Percentiles rank a stretch among this genome's conserved stretches.
phyloP scores from a whole-genome alignment of 2,888 invertebrate genomes.

The Chymomyza caudatula region DNA sequence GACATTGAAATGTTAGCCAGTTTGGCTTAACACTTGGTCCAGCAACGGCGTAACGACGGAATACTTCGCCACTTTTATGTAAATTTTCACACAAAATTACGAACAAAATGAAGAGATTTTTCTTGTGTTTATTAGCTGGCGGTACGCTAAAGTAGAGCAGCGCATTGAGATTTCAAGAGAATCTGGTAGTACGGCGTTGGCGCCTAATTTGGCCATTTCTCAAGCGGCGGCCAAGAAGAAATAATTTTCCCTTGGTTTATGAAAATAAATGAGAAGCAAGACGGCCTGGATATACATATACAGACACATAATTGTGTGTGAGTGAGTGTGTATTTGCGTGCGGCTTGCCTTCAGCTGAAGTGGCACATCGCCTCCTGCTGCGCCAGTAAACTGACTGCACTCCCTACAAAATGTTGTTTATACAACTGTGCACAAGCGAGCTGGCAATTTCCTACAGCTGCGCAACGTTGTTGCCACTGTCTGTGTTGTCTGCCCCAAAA shows the following conservation, averaged over 20 bases:
- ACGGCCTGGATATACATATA: neutral
- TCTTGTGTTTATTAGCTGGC: conserved; percentile 63
- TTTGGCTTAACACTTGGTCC: neutral
- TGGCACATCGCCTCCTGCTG: conserved; percentile 4
- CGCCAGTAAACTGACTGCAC: neutral
- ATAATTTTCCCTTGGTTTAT: conserved; percentile 62
- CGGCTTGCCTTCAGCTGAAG: conserved; percentile 29
- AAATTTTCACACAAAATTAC: conserved; percentile 55
- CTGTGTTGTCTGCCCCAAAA: conserved; percentile 16
- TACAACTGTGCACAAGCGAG: conserved; percentile 58
- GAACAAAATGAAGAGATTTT: conserved; percentile 57
- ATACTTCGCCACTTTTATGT: conserved; percentile 47
- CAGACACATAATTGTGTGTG: neutral
- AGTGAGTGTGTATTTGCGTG: neutral
- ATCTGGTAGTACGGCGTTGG: neutral
- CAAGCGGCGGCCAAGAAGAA: conserved; percentile 14
- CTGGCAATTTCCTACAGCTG: conserved; percentile 65
- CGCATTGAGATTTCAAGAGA: conserved; percentile 23
- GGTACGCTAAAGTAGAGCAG: conserved; percentile 3
- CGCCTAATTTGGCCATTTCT: neutral
- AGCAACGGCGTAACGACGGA: neutral
- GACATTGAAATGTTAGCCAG: conserved; percentile 6
- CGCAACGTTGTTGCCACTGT: conserved; percentile 20
- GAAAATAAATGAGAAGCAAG: conserved; percentile 64
- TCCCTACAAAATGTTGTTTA: conserved; percentile 40